Evolutionary conservation across 2,888 invertebrate species (phyloP), one percentile per base, ranked within the genome.

Genomic region (Malthinus seriepunctatus): DNA sequence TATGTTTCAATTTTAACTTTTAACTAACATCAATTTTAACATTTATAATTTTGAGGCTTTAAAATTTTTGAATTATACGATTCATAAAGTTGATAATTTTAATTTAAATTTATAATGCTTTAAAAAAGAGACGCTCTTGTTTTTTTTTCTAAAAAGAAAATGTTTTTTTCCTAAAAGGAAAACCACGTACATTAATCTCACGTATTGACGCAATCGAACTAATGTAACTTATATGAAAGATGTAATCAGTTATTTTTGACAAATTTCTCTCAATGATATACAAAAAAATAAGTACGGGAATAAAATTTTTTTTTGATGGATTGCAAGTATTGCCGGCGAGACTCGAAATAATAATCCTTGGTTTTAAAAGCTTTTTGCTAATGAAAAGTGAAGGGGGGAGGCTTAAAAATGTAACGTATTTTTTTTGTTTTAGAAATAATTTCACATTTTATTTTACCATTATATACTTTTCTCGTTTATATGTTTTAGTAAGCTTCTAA

Each of bases 131-230:
- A 5, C 23, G n/a, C n/a, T n/a, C n/a, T n/a, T n/a, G n/a, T n/a
- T n/a, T n/a, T n/a, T n/a, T n/a, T n/a, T n/a, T n/a, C n/a, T 23
- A 23, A 23, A 23, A 23, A 23, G 5, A 23, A 23, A 23, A 23
- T 3, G 23, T 23, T 3, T 23, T 23, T 23, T 23, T 23, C 5
- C 23, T 3, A 5, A 23, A 5, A 23, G 2, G 23, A 5, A 23
- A 23, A 23, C 2, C 23, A 23, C 5, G 62, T 51, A 66, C 72
- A 75, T 74, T 72, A 74, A 75, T 75, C 73, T 74, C 72, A 64
- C 67, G 70, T 71, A 73, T 72, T 73, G 75, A 75, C 73, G 73
- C 72, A 75, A 75, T 75, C 73, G 71, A 67, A 69, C 73, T 75
- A 74, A 75, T 74, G 75, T 71, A 70, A 66, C 69, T 64, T 64